Percentiles rank a stretch among this genome's conserved stretches.
These are phyloP conservation scores for Ondatra zibethicus DNA, from an alignment of 2,113 vertebrate species.

Conservation along the genomic window DNA sequence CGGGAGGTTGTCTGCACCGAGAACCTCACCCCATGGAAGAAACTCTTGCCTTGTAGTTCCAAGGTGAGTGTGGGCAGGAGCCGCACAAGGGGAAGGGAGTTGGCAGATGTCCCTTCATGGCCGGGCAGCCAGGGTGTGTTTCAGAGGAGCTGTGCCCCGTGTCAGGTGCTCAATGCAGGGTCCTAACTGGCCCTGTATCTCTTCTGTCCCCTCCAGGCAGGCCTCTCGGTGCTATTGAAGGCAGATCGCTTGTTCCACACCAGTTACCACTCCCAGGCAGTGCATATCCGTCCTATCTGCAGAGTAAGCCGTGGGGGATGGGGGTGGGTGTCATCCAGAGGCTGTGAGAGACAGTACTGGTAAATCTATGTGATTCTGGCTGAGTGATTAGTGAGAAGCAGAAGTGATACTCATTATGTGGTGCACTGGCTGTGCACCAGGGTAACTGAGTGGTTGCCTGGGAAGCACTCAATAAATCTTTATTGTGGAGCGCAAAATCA, in stretches of 20 bases:
- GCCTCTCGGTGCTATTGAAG: constrained; percentile 95
- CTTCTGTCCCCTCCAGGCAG: constrained; percentile 87
- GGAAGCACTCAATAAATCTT: not conserved
- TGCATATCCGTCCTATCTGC: constrained; percentile 96
- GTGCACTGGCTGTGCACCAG: not conserved
- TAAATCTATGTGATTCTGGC: not conserved
- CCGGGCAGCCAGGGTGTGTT: not conserved
- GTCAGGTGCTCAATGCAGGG: not conserved
- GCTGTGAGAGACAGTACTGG: not conserved
- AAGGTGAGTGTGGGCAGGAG: constrained; percentile 87
- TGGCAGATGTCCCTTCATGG: not conserved
- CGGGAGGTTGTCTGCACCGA: constrained; percentile 98
- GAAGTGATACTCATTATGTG: not conserved
- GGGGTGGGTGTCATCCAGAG: not conserved
- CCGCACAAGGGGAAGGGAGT: too few relatives aligned
- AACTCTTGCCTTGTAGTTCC: constrained; percentile 96
- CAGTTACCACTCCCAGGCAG: constrained; percentile 96
- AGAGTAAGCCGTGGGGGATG: constrained; percentile 83
- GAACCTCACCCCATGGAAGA: constrained; percentile 99
- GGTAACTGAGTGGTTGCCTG: constrained; percentile 5
- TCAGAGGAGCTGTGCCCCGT: not conserved
- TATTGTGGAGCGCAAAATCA: not conserved
- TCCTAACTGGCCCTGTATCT: not conserved
- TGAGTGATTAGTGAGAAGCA: not conserved
- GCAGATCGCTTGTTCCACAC: constrained; percentile 98